phyloP scores from a whole-genome alignment of 2,888 invertebrate genomes.

The Lepidocyrtoides sp. region DNA sequence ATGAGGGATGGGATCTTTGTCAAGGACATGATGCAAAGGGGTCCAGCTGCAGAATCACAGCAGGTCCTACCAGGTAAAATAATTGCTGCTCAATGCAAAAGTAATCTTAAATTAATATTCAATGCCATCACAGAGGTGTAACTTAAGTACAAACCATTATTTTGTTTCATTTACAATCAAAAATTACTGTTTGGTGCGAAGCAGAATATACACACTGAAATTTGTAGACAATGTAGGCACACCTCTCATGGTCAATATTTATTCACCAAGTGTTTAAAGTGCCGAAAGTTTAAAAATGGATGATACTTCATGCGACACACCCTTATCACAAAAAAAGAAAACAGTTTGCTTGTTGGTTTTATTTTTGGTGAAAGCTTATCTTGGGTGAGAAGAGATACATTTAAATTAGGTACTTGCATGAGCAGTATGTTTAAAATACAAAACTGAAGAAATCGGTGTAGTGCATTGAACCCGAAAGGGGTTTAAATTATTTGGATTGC shows the following conservation, averaged over 20 bases:
- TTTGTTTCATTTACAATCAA: no score
- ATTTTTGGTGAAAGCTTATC: background rate
- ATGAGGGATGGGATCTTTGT: conserved; percentile 96
- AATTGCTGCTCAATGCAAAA: no score
- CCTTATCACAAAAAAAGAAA: background rate
- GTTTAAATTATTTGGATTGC: no score
- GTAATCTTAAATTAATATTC: no score
- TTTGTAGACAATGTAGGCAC: no score
- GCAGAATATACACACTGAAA: no score
- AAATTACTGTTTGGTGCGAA: no score
- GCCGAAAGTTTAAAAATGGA: background rate
- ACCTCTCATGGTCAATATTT: no score
- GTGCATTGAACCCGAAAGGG: background rate
- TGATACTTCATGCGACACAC: background rate
- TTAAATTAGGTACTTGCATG: background rate
- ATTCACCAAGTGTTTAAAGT: no score
- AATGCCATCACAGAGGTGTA: no score
- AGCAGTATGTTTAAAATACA: background rate
- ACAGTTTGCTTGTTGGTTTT: background rate
- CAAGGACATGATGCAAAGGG: conserved; percentile 94
- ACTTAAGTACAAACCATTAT: no score
- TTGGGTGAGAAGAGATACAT: background rate
- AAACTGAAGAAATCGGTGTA: background rate
- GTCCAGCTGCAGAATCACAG: conserved; percentile 95
- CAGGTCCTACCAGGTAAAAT: conserved; percentile 92